These are phyloP conservation scores for Eunapius fragilis DNA, from an alignment of 37 sponge, comb jelly and placozoan genomes.

Conservation along the genomic window DNA sequence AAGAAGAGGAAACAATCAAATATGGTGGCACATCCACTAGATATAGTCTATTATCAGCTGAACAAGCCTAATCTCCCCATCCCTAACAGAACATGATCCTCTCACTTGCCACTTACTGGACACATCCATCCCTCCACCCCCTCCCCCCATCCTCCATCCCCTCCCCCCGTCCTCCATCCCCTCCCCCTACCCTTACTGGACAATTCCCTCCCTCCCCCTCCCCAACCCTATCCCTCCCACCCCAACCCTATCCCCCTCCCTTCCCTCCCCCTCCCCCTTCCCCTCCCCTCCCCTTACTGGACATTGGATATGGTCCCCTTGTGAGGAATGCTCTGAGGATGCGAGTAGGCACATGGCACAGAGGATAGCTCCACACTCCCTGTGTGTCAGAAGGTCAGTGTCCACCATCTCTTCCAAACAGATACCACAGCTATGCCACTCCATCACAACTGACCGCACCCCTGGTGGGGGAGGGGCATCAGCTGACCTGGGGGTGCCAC, in stretches of 20 bases:
- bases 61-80: too few species aligned
- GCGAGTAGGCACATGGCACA: slow-evolving; percentile 61
- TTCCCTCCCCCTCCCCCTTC: not conserved
- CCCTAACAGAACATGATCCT: too few species aligned
- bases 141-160: too few species aligned
- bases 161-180: too few species aligned
- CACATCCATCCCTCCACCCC: too few species aligned
- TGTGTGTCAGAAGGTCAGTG: slow-evolving; percentile 61
- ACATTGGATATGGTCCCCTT: slow-evolving; percentile 1
- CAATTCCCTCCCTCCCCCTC: too few species aligned
- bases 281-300: slow-evolving; percentile 11
- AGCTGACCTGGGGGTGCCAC: not conserved
- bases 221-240: too few species aligned
- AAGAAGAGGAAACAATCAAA: too few species aligned
- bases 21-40: too few species aligned
- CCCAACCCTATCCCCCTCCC: not conserved
- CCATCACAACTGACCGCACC: slow-evolving; percentile 36
- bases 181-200: too few species aligned
- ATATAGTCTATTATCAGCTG: too few species aligned
- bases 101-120: too few species aligned
- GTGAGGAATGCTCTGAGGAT: not conserved
- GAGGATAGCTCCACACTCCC: slow-evolving; percentile 60
- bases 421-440: slow-evolving; percentile 78
- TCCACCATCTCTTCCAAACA: slow-evolving; percentile 83
- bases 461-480: not conserved